Conservation (phyloP, 2,888 invertebrate genomes). For the Tenthredo livida region DNA sequence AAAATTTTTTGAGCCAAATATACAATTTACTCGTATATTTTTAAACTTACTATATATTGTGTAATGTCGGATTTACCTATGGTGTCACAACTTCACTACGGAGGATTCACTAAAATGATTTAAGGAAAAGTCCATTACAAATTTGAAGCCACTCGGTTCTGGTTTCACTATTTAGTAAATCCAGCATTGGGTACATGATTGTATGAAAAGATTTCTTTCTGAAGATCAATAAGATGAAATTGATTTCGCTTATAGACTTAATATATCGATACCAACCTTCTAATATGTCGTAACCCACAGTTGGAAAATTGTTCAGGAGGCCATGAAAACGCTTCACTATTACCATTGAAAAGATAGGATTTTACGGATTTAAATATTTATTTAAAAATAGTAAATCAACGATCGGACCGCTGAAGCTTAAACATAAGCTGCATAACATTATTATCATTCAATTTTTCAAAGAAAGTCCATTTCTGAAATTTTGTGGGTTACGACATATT, state of each 20-base stretch:
- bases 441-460: too few relatives aligned
- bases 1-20: slow-evolving; percentile 1
- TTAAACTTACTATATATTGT: not conserved
- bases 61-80: slow-evolving; percentile 13
- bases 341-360: too few relatives aligned
- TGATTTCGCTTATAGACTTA: not conserved
- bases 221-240: not conserved
- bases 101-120: not conserved
- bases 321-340: too few relatives aligned
- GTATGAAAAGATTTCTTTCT: not conserved
- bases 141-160: not conserved
- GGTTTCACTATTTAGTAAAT: not conserved
- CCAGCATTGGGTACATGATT: not conserved
- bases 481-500: too few relatives aligned
- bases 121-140: not conserved
- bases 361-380: too few relatives aligned
- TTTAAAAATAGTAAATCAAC: too few relatives aligned
- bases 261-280: too few relatives aligned
- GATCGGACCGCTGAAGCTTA: too few relatives aligned
- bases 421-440: too few relatives aligned
- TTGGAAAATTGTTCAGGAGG: too few relatives aligned
- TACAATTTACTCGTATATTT: slow-evolving; percentile 18
- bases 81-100: not conserved
- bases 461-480: too few relatives aligned
- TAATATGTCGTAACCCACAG: too few relatives aligned